phyloP scores from a whole-genome alignment of 1,140 invertebrate genomes.

The Brachionus koreanus region DNA sequence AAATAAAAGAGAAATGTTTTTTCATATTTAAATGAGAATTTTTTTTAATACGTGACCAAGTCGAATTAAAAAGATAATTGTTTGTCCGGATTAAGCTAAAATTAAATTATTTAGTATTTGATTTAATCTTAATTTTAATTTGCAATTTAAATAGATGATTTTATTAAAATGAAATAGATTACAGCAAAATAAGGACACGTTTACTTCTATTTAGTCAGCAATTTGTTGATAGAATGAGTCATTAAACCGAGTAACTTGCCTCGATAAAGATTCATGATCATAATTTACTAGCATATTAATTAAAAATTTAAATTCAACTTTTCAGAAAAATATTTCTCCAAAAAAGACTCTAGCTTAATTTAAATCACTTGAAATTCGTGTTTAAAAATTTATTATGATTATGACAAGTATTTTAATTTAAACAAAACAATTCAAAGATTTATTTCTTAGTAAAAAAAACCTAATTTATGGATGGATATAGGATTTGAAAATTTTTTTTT shows the following conservation, averaged over 20 bases:
- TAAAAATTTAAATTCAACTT: background rate
- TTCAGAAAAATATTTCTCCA: background rate
- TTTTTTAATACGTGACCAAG: background rate
- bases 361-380: background rate
- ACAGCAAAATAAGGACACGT: background rate
- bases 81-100: slow-evolving; percentile 19
- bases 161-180: background rate
- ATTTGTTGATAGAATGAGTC: background rate
- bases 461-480: background rate
- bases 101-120: slow-evolving; percentile 4
- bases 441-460: background rate
- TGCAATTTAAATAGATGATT: background rate
- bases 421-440: background rate
- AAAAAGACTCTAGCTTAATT: slow-evolving; percentile 11
- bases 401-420: background rate
- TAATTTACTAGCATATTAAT: background rate
- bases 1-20: background rate
- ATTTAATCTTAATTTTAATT: slow-evolving; percentile 15
- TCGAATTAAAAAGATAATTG: background rate
- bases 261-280: background rate
- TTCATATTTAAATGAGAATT: background rate
- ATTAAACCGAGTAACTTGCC: background rate
- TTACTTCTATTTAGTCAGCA: background rate
- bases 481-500: background rate
- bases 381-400: slow-evolving; percentile 30